Evolutionary conservation across 2,113 vertebrate species (phyloP).

Genomic region (Proterorhinus semilunaris): DNA sequence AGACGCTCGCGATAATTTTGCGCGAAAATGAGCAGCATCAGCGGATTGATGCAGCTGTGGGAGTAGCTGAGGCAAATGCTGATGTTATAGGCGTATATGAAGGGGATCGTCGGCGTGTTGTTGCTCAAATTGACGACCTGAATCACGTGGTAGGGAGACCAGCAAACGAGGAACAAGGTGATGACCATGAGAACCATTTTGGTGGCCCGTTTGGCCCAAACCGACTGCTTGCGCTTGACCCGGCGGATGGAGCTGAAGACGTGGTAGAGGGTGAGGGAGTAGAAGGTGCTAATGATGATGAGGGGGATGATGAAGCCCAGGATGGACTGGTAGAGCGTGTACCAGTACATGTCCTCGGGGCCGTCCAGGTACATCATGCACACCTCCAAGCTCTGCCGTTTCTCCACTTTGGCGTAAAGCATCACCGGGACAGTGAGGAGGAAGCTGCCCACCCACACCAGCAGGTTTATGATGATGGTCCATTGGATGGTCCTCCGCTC

Average conservation of each 20-base stretch:
- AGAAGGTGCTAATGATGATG: slow-evolving; percentile 81
- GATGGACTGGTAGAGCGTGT: slow-evolving; percentile 81
- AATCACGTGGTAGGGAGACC: slow-evolving; percentile 83
- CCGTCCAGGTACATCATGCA: slow-evolving; percentile 78
- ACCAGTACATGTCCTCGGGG: slow-evolving; percentile 82
- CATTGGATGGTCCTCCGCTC: slow-evolving; percentile 79
- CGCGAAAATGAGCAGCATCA: slow-evolving; percentile 80
- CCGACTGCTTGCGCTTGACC: slow-evolving; percentile 78
- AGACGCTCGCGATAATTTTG: slow-evolving; percentile 81
- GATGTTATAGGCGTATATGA: slow-evolving; percentile 79
- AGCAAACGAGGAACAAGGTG: slow-evolving; percentile 77
- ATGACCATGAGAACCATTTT: slow-evolving; percentile 83
- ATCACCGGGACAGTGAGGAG: slow-evolving; percentile 79
- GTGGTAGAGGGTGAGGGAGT: slow-evolving; percentile 81
- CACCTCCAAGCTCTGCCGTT: slow-evolving; percentile 61
- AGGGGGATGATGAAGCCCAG: slow-evolving; percentile 81
- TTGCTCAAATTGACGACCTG: slow-evolving; percentile 80
- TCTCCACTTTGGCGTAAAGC: slow-evolving; percentile 75
- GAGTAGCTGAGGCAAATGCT: slow-evolving; percentile 83
- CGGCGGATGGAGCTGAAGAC: slow-evolving; percentile 81
- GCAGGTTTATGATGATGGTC: slow-evolving; percentile 77
- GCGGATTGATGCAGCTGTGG: slow-evolving; percentile 84
- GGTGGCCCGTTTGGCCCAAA: slow-evolving; percentile 78
- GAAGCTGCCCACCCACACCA: slow-evolving; percentile 81
- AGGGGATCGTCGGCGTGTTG: slow-evolving; percentile 65